Evolutionary conservation across 2,113 vertebrate species (phyloP), one percentile per base, ranked within the genome.

Genomic region (Aplodontia rufa): DNA sequence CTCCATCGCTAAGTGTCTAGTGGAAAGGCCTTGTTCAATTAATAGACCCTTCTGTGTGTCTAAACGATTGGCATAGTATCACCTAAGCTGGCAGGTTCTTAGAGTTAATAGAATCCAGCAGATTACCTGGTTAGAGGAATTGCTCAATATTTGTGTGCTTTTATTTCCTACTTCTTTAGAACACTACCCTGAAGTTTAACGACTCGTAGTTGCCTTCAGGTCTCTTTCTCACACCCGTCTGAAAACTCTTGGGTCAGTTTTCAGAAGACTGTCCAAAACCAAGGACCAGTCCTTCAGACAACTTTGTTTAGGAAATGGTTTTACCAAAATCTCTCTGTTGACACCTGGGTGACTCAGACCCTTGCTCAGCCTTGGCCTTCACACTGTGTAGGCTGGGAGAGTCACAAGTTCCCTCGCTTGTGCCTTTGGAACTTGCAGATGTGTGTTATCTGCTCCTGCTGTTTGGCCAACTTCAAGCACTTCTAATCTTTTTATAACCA

Each of bases 401-500:
- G 51, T 92, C 85, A n/a, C 24, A 30, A 2, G 62, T 49, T 40
- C 22, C 49, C 60, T 28, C 0, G 1, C 60, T 92, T 10, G 24
- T 2, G 72, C 84, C 80, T 94, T 94, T 42, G 75, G 80, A 82
- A 91, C 84, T n/a, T 71, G 60, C 93, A 96, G 93, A 93, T 95
- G 90, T 92, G 49, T 91, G 76, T 95, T 97, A 98, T 98, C 97
- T 92, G 80, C 32, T 24, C 68, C 80, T 93, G 66, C 90, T 94
- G 93, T 90, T 97, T 87, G 74, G 87, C 51, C 81, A 90, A 91
- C 96, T 96, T 87, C 94, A 95, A 93, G 81, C 78, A 47, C 76
- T 82, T 95, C 92, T 97, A 95, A 98, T 97, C 97, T 96, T 97
- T 98, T 98, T 96, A 97, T 93, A 97, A 88, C 97, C 87, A 94